These are phyloP conservation scores for Lipophrys pholis DNA, from an alignment of 2,113 vertebrate genomes.

Conservation along the genomic window DNA sequence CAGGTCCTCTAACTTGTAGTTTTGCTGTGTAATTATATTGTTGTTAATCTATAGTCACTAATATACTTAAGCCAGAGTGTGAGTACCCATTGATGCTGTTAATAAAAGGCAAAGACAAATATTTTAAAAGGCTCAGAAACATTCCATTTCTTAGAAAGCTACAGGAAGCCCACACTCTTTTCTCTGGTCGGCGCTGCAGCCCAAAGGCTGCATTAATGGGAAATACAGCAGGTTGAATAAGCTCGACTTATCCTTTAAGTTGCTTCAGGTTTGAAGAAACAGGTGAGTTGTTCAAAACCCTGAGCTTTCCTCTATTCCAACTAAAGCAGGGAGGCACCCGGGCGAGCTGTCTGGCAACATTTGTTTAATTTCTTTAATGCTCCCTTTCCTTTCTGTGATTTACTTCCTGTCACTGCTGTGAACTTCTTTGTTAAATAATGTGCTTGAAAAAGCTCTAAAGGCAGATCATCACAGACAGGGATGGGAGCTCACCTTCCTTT, in stretches of 20 bases:
- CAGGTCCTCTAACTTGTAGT: no score
- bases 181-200: no score
- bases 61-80: no score
- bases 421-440: conserved; percentile 16
- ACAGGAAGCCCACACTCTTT: no score
- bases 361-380: not conserved
- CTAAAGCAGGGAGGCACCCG: not conserved
- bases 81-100: no score
- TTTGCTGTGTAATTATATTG: no score
- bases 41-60: no score
- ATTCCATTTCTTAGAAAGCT: no score
- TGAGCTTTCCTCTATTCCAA: not conserved
- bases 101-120: no score
- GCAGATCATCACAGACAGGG: conserved; percentile 10
- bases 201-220: not conserved
- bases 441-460: conserved; percentile 7
- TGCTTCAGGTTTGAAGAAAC: not conserved
- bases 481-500: conserved; percentile 13
- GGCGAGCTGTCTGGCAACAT: not conserved
- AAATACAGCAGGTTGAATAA: not conserved
- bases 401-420: not conserved
- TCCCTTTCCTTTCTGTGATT: not conserved
- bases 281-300: not conserved
- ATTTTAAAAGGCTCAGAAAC: no score
- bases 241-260: not conserved